Conservation (phyloP, 2,113 vertebrate species). For the Elachura formosa region DNA sequence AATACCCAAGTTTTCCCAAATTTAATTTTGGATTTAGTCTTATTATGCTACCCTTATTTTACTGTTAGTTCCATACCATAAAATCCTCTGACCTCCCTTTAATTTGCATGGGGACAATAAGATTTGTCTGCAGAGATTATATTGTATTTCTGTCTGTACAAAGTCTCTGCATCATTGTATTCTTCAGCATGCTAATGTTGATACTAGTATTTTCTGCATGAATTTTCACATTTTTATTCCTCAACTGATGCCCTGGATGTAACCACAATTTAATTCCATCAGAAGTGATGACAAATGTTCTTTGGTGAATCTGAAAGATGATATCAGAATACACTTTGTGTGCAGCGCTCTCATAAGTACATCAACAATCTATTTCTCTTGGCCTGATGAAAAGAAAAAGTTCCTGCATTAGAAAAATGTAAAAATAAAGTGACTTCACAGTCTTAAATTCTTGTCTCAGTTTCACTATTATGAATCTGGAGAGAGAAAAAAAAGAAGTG, state of each 20-base stretch:
- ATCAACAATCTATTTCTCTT: conserved; percentile 16
- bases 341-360: background rate
- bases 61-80: background rate
- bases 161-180: background rate
- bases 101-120: background rate
- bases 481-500: background rate
- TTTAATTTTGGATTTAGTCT: background rate
- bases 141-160: background rate
- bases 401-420: background rate
- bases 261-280: conserved; percentile 20
- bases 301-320: conserved; percentile 16
- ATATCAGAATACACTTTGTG: conserved; percentile 8
- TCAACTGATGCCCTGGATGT: background rate
- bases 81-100: background rate
- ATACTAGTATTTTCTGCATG: background rate
- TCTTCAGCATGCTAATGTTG: conserved; percentile 23
- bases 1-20: background rate
- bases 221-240: conserved; percentile 20
- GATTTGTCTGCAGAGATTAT: background rate
- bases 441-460: background rate
- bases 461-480: background rate
- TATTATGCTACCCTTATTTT: background rate
- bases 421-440: background rate
- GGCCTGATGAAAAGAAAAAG: background rate
- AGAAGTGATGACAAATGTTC: conserved; percentile 36